Evolutionary conservation across 2,888 invertebrate species (phyloP).

Genomic region (Chydorus sphaericus): DNA sequence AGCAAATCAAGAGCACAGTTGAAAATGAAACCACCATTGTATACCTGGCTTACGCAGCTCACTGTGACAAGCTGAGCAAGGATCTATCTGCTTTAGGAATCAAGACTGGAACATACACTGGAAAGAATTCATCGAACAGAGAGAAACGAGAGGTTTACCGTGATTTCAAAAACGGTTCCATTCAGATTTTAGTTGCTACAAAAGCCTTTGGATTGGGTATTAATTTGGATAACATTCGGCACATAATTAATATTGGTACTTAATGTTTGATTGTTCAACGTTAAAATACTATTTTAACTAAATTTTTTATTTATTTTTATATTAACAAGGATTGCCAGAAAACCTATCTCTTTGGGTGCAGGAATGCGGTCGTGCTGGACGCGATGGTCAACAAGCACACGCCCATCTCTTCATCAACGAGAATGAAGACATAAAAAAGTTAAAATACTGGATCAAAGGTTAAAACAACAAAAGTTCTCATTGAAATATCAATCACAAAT

Average conservation of each 20-base stretch:
- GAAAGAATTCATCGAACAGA: neutral
- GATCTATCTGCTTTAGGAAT: neutral
- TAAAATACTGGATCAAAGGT: neutral
- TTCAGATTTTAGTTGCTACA: slow-evolving; percentile 7
- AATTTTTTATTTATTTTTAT: too few relatives aligned
- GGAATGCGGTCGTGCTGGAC: slow-evolving; percentile 3
- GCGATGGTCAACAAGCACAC: slow-evolving; percentile 3
- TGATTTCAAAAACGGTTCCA: neutral
- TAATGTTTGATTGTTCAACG: too few relatives aligned
- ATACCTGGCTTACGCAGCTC: neutral
- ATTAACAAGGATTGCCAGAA: too few relatives aligned
- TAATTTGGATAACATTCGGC: neutral
- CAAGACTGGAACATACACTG: neutral
- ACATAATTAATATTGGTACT: slow-evolving; percentile 4
- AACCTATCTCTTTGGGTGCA: slow-evolving; percentile 11
- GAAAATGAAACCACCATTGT: neutral
- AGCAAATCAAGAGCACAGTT: neutral
- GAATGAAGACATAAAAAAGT: neutral
- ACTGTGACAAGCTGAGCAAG: neutral
- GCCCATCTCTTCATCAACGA: neutral
- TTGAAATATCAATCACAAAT: too few relatives aligned
- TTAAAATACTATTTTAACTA: too few relatives aligned
- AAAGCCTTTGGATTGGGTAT: slow-evolving; percentile 10
- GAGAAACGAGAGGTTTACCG: neutral
- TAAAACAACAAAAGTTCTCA: too few relatives aligned